Evolutionary conservation across 2,113 vertebrate species (phyloP).

Genomic region (Spea bombifrons): DNA sequence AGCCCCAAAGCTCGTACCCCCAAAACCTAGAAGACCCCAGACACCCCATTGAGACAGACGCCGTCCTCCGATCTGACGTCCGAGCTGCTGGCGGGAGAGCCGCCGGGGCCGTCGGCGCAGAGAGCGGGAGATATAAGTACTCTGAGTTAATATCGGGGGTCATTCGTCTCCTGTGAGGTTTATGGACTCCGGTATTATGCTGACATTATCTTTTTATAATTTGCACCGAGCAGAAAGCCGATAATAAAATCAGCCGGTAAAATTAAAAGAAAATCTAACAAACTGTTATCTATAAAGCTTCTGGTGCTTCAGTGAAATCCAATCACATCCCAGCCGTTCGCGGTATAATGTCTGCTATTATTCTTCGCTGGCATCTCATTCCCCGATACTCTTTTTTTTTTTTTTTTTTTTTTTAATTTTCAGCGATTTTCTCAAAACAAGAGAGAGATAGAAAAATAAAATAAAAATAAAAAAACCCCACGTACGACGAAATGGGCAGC

Average conservation of each 20-base stretch:
- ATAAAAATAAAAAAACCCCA: slow-evolving; percentile 48
- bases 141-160: too few relatives aligned
- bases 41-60: too few relatives aligned
- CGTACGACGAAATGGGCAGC: slow-evolving; percentile 50
- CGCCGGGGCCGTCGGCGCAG: too few relatives aligned
- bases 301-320: slow-evolving; percentile 21
- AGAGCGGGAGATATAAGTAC: too few relatives aligned
- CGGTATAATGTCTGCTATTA: slow-evolving; percentile 50
- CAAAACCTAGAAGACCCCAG: too few relatives aligned
- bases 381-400: slow-evolving; percentile 40
- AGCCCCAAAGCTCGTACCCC: too few relatives aligned
- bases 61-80: too few relatives aligned
- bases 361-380: slow-evolving; percentile 52
- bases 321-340: slow-evolving; percentile 35
- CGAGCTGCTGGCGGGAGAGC: too few relatives aligned
- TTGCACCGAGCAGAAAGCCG: neutral
- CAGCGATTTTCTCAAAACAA: slow-evolving; percentile 41
- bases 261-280: slow-evolving; percentile 6
- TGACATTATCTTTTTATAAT: slow-evolving; percentile 21
- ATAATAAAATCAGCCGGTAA: neutral
- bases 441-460: slow-evolving; percentile 12
- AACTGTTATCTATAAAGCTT: slow-evolving; percentile 32
- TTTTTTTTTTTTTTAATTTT: slow-evolving; percentile 9
- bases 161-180: neutral
- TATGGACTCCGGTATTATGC: neutral